A percentile compares a stretch with the other conserved stretches of the same genome.
These are phyloP conservation scores for Kryphioiulus occultus DNA, from an alignment of 2,888 invertebrate species.

Conservation along the genomic window DNA sequence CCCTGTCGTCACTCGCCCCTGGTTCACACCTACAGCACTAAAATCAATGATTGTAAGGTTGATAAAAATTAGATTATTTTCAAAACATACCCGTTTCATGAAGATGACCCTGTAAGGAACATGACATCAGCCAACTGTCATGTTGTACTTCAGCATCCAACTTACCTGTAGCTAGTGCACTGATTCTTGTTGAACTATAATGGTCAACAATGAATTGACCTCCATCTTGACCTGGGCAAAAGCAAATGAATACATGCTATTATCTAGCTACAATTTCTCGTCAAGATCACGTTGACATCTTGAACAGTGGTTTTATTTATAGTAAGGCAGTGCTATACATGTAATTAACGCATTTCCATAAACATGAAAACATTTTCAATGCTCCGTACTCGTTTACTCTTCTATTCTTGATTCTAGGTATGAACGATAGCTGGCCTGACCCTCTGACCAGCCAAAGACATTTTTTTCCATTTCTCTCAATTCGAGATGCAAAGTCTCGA, in stretches of 20 bases:
- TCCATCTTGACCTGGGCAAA: neutral
- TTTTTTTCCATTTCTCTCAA: neutral
- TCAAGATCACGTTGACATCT: neutral
- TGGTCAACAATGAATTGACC: neutral
- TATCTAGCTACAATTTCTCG: neutral
- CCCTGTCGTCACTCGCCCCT: too few relatives aligned
- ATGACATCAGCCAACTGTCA: too few relatives aligned
- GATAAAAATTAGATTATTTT: too few relatives aligned
- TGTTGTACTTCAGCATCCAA: too few relatives aligned
- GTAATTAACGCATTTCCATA: conserved; percentile 42
- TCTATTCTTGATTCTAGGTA: neutral
- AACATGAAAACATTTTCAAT: conserved; percentile 39
- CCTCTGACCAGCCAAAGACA: neutral
- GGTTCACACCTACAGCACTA: too few relatives aligned
- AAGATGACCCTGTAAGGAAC: too few relatives aligned
- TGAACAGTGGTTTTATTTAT: conserved; percentile 45
- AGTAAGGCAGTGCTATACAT: conserved; percentile 46
- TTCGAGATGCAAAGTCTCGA: neutral
- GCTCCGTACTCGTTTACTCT: conserved; percentile 14
- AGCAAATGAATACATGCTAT: neutral
- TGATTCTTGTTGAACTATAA: neutral
- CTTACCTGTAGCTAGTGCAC: too few relatives aligned
- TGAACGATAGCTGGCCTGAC: neutral
- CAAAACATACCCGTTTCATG: too few relatives aligned
- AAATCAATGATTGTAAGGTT: too few relatives aligned